Conservation (phyloP, 1,140 invertebrate genomes). For the Pentalonia nigronervosa region DNA sequence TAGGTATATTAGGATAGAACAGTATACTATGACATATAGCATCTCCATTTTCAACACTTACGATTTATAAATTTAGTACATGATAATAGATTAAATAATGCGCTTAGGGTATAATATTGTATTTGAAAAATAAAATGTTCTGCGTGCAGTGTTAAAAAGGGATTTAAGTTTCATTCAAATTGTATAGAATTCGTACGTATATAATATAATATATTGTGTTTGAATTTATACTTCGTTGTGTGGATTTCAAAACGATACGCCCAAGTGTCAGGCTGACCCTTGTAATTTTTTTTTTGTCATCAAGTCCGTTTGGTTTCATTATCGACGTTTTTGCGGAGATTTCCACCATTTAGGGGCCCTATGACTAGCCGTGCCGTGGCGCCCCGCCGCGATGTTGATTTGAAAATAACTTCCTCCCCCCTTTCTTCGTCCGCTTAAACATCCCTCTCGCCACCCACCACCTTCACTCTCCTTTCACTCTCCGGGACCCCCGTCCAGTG, state of each 20-base stretch:
- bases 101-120: neutral
- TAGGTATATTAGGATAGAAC: too few species aligned
- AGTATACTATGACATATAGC: neutral
- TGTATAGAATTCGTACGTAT: neutral
- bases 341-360: conserved; percentile 45
- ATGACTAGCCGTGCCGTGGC: conserved; percentile 47
- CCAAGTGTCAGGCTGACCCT: conserved; percentile 41
- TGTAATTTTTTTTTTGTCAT: conserved; percentile 46
- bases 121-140: neutral
- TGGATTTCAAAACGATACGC: conserved; percentile 41
- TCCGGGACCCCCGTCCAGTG: conserved; percentile 20
- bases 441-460: neutral
- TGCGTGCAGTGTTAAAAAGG: neutral
- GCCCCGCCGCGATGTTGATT: conserved; percentile 54
- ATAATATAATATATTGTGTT: neutral
- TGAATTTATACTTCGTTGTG: neutral
- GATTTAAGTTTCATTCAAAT: conserved; percentile 41
- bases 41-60: neutral
- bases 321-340: conserved; percentile 52
- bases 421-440: conserved; percentile 3
- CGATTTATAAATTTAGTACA: neutral
- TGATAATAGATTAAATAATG: neutral
- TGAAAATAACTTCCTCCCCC: conserved; percentile 56
- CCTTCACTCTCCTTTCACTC: conserved; percentile 1
- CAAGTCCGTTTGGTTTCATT: conserved; percentile 53